These are phyloP conservation scores for Strix aluco DNA, from an alignment of 2,113 vertebrate species.

Conservation along the genomic window DNA sequence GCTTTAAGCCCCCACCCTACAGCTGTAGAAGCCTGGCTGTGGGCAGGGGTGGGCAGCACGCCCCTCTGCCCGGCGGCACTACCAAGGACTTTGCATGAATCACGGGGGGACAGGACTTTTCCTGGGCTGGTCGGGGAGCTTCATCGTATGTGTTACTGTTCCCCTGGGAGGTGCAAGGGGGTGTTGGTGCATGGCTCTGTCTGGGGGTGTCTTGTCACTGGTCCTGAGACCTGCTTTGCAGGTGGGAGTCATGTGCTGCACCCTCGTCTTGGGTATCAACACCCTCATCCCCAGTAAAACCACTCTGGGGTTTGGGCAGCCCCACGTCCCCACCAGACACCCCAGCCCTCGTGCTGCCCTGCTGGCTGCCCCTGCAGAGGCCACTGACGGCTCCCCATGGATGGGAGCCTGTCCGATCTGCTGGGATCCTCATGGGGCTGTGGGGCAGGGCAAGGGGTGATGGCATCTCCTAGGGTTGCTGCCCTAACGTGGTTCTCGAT, in stretches of 20 bases:
- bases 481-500: not conserved
- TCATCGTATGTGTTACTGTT: not conserved
- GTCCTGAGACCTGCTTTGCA: not conserved
- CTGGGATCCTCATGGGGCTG: not conserved
- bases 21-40: not conserved
- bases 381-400: rapidly evolving
- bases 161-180: not conserved
- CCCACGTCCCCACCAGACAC: not conserved
- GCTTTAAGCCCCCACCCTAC: not conserved
- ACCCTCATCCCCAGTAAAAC: not conserved
- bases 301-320: not conserved
- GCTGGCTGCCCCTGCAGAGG: not conserved
- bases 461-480: not conserved
- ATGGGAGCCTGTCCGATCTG: not conserved
- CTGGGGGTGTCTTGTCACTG: not conserved
- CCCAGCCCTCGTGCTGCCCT: not conserved
- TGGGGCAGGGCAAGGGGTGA: rapidly evolving
- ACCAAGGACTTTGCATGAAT: not conserved
- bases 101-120: not conserved
- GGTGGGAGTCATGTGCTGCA: not conserved
- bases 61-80: not conserved
- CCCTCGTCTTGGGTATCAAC: not conserved
- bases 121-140: not conserved
- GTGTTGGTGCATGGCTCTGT: not conserved
- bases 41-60: not conserved